These are phyloP conservation scores for Lates japonicus DNA, from an alignment of 2,797 vertebrate species.

Conservation along the genomic window DNA sequence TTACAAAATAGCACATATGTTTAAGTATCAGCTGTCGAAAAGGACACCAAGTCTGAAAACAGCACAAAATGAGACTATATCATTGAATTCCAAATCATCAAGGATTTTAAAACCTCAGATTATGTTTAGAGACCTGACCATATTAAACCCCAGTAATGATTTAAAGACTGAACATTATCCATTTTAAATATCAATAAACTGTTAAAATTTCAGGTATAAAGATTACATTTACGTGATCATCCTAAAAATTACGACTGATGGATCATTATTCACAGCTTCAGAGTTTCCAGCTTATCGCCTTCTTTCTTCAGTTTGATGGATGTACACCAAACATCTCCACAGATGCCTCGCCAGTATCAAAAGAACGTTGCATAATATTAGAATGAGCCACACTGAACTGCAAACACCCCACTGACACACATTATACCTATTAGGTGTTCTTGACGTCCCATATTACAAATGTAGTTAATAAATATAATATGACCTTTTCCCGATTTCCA, in stretches of 20 bases:
- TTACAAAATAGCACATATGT: neutral
- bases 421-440: neutral
- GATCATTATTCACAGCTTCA: too few species aligned
- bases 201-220: too few species aligned
- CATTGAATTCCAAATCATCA: too few species aligned
- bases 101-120: too few species aligned
- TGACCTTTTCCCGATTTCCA: neutral
- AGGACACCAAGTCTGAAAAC: slow-evolving; percentile 6
- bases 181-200: too few species aligned
- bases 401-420: neutral
- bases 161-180: too few species aligned
- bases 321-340: slow-evolving; percentile 70
- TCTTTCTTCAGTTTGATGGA: slow-evolving; percentile 61
- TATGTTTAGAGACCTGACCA: too few species aligned
- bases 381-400: too few species aligned
- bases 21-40: neutral
- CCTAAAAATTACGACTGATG: too few species aligned
- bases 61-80: slow-evolving; percentile 35
- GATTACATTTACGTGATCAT: too few species aligned
- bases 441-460: neutral
- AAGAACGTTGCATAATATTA: too few species aligned
- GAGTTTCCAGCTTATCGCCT: slow-evolving; percentile 38
- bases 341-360: slow-evolving; percentile 74
- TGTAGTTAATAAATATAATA: slow-evolving; percentile 9
- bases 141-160: too few species aligned